Evolutionary conservation across 2,888 invertebrate species (phyloP).

Genomic region (Heliconius ethilla): DNA sequence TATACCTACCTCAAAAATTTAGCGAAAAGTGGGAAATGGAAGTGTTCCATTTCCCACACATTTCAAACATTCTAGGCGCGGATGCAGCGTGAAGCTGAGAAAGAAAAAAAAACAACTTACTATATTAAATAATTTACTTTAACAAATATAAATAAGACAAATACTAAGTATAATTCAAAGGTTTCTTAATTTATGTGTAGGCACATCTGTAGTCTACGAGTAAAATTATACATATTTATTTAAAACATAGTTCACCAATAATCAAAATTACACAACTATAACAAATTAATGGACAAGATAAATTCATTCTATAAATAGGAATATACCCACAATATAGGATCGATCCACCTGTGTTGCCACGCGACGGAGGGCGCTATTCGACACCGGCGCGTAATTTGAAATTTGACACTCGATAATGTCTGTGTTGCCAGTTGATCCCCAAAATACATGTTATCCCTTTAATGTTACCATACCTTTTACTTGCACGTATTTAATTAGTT

Average conservation of each 20-base stretch:
- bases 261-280: neutral
- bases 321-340: conserved; percentile 57
- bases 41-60: too few relatives aligned
- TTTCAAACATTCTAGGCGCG: too few relatives aligned
- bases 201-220: too few relatives aligned
- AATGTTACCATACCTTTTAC: conserved; percentile 31
- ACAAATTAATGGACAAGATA: neutral
- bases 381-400: conserved; percentile 81
- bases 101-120: too few relatives aligned
- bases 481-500: conserved; percentile 38
- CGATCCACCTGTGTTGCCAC: conserved; percentile 79
- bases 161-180: too few relatives aligned
- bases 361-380: conserved; percentile 76
- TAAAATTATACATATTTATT: too few relatives aligned
- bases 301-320: conserved; percentile 14
- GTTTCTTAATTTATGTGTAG: too few relatives aligned
- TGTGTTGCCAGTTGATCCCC: conserved; percentile 62
- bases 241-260: neutral
- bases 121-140: too few relatives aligned
- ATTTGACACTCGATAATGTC: conserved; percentile 79
- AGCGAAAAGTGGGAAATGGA: too few relatives aligned
- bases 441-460: conserved; percentile 68
- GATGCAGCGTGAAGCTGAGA: too few relatives aligned
- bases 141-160: too few relatives aligned
- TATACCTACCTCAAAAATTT: too few relatives aligned